A percentile compares a stretch with the other conserved stretches of the same genome.
Evolutionary conservation across 2,888 invertebrate species (phyloP).

Genomic region (Netelia fuscicornis): DNA sequence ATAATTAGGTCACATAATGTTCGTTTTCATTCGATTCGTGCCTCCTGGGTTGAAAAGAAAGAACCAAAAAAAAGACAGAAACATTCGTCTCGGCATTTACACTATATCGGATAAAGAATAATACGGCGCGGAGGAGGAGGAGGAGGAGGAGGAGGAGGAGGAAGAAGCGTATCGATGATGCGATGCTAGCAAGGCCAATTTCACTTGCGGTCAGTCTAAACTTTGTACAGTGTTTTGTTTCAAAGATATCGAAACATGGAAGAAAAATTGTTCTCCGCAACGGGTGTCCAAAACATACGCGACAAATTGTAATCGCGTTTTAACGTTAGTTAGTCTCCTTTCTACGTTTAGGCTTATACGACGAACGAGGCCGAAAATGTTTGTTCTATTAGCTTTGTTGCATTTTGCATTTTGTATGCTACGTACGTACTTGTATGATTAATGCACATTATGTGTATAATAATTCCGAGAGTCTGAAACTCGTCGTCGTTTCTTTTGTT

Average conservation of each 20-base stretch:
- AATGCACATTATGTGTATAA: conserved; percentile 3
- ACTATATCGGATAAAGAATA: too few relatives aligned
- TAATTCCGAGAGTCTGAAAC: conserved; percentile 15
- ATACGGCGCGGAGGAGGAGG: neutral
- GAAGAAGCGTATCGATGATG: conserved; percentile 66
- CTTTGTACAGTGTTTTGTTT: conserved; percentile 64
- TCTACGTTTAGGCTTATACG: conserved; percentile 17
- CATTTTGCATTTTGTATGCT: conserved; percentile 50
- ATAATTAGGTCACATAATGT: conserved; percentile 43
- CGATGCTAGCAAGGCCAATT: conserved; percentile 70
- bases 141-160: neutral
- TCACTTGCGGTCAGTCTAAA: conserved; percentile 70
- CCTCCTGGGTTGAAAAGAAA: neutral
- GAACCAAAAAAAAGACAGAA: neutral
- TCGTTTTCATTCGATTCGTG: conserved; percentile 16
- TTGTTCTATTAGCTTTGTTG: conserved; percentile 46
- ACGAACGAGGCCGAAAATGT: conserved; percentile 54
- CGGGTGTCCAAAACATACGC: too few relatives aligned
- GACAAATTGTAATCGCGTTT: conserved; percentile 1
- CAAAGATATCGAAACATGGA: too few relatives aligned
- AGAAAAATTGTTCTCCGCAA: too few relatives aligned
- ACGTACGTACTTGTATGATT: conserved; percentile 26
- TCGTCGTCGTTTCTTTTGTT: conserved; percentile 49
- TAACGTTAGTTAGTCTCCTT: conserved; percentile 17
- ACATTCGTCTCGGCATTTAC: too few relatives aligned